A percentile compares a stretch with the other conserved stretches of the same genome.
These are phyloP conservation scores for Dascillus cervinus DNA, from an alignment of 2,888 invertebrate species.

Conservation along the genomic window DNA sequence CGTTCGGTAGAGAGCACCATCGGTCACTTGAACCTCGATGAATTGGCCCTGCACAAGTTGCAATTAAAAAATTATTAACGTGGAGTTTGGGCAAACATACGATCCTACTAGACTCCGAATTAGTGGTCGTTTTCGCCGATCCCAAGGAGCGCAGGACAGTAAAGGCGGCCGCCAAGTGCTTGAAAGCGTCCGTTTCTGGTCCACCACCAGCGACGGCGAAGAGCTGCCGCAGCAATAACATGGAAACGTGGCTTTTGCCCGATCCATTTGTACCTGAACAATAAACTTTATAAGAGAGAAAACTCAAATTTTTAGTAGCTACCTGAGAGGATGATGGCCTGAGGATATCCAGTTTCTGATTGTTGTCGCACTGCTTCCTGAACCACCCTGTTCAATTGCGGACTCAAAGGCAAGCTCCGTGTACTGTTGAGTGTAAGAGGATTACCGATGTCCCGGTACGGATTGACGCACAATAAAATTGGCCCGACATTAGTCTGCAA, in stretches of 20 bases:
- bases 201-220: conserved; percentile 93
- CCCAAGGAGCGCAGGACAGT: conserved; percentile 88
- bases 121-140: conserved; percentile 82
- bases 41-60: conserved; percentile 68
- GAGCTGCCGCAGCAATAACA: conserved; percentile 81
- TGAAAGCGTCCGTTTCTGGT: conserved; percentile 91
- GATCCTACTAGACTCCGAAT: conserved; percentile 89
- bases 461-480: conserved; percentile 82
- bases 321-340: conserved; percentile 89
- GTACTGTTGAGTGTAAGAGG: conserved; percentile 74
- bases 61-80: neutral
- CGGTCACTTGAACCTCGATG: conserved; percentile 92
- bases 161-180: conserved; percentile 91
- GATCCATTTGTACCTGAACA: conserved; percentile 76
- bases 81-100: conserved; percentile 53
- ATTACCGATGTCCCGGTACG: conserved; percentile 80
- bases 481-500: conserved; percentile 89
- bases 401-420: conserved; percentile 61
- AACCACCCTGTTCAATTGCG: conserved; percentile 82
- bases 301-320: conserved; percentile 24
- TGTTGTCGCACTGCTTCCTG: conserved; percentile 90
- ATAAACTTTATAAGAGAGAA: conserved; percentile 10
- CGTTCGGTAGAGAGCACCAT: conserved; percentile 88
- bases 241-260: conserved; percentile 89
- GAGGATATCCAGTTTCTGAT: conserved; percentile 91